phyloP scores from a whole-genome alignment of 2,888 invertebrate genomes.

The Abscondita cerata region DNA sequence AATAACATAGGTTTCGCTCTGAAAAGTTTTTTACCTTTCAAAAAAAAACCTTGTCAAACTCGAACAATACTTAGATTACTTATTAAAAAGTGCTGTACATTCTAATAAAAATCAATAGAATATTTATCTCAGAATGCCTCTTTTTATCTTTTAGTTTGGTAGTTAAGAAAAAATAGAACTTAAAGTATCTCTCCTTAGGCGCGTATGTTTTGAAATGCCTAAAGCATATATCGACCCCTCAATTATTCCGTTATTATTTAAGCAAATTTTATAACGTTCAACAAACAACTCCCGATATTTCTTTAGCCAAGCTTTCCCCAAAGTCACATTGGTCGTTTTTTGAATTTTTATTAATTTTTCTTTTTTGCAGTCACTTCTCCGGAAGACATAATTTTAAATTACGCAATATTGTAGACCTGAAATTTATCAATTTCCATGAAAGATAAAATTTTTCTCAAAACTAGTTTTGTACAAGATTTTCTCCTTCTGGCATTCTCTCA shows the following conservation, averaged over 20 bases:
- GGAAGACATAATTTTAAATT: conserved; percentile 64
- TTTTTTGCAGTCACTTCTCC: conserved; percentile 66
- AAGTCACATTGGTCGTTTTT: conserved; percentile 77
- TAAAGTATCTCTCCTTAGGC: conserved; percentile 72
- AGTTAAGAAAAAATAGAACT: conserved; percentile 69
- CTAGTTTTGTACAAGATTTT: conserved; percentile 77
- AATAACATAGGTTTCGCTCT: too few species aligned
- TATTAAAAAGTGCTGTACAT: too few species aligned
- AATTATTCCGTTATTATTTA: conserved; percentile 65
- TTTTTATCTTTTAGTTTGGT: conserved; percentile 63
- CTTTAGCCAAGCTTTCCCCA: conserved; percentile 87
- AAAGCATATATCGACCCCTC: conserved; percentile 64
- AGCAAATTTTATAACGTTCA: conserved; percentile 72
- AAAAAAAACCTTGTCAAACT: too few species aligned
- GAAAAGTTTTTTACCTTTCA: too few species aligned
- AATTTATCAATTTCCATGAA: conserved; percentile 77
- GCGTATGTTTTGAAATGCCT: conserved; percentile 70
- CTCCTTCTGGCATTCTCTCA: conserved; percentile 83
- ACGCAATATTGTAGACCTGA: conserved; percentile 79
- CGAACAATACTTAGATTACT: too few species aligned
- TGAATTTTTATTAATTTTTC: conserved; percentile 74
- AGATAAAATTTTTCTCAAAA: conserved; percentile 75
- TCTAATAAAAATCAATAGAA: too few species aligned
- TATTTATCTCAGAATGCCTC: conserved; percentile 58
- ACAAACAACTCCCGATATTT: conserved; percentile 78